A percentile compares a stretch with the other conserved stretches of the same genome.
Conservation (phyloP, 2,113 vertebrate genomes). For the Nothoprocta pentlandii region DNA sequence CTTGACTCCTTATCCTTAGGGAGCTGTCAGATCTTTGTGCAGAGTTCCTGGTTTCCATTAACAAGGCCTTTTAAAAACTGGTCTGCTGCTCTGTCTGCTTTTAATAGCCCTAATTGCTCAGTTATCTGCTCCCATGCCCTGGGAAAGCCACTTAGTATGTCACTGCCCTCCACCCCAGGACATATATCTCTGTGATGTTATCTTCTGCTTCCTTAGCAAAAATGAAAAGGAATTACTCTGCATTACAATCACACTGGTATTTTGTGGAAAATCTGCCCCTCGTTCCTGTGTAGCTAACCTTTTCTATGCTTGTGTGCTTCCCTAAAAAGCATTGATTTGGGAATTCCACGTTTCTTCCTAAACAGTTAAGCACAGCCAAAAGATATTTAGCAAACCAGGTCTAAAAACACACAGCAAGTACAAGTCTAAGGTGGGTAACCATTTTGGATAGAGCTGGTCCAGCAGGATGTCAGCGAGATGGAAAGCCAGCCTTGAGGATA, state of each 20-base stretch:
- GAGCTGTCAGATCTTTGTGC: not conserved
- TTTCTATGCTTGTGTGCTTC: not conserved
- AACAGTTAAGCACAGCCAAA: not conserved
- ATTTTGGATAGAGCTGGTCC: not conserved
- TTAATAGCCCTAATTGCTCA: slow-evolving; percentile 38
- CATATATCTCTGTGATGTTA: slow-evolving; percentile 12
- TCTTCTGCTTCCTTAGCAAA: slow-evolving; percentile 23
- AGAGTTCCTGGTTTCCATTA: not conserved
- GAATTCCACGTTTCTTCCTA: not conserved
- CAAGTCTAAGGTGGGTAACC: not conserved
- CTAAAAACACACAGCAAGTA: not conserved
- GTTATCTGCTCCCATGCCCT: slow-evolving; percentile 37
- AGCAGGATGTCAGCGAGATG: not conserved
- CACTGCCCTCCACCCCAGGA: slow-evolving; percentile 1
- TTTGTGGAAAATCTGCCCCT: not conserved
- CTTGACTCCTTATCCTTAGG: not conserved
- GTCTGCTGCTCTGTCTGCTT: not conserved
- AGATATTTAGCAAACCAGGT: not conserved
- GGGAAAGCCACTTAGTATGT: slow-evolving; percentile 12
- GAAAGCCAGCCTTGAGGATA: not conserved
- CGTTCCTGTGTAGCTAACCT: not conserved
- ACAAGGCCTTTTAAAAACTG: not conserved
- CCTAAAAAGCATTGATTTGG: not conserved
- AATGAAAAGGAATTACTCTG: not conserved
- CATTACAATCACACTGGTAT: not conserved